These are phyloP conservation scores for Sebastes iracundus DNA, from an alignment of 2,797 vertebrate genomes.

Conservation along the genomic window DNA sequence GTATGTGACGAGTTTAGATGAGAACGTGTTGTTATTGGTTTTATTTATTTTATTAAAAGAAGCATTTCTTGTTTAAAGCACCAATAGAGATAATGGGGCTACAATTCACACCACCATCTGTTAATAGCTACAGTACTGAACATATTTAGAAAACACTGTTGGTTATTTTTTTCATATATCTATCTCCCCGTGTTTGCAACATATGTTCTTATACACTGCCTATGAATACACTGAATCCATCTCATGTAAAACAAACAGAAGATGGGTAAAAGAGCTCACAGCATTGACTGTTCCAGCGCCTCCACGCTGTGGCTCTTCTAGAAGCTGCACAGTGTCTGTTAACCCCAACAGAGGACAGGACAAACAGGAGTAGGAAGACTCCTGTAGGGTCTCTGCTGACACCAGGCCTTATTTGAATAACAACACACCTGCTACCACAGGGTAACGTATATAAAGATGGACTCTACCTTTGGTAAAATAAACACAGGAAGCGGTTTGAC, in stretches of 20 bases:
- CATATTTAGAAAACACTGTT: neutral
- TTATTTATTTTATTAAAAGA: neutral
- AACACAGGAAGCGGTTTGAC: constrained; percentile 23
- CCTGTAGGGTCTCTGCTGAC: constrained; percentile 78
- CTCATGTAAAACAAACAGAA: constrained; percentile 5
- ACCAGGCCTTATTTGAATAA: constrained; percentile 68
- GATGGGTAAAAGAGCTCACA: constrained; percentile 6
- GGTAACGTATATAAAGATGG: constrained; percentile 65
- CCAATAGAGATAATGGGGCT: neutral
- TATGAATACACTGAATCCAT: neutral
- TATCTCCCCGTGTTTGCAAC: neutral
- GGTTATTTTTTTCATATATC: neutral
- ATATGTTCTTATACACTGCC: neutral
- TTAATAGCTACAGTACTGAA: neutral
- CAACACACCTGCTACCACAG: constrained; percentile 54
- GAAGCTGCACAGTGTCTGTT: constrained; percentile 56
- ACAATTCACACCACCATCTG: neutral
- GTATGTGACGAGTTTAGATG: no score
- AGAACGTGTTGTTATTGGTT: neutral
- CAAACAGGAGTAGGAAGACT: constrained; percentile 58
- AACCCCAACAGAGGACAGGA: constrained; percentile 32
- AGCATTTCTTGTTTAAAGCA: neutral
- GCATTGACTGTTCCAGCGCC: constrained; percentile 55
- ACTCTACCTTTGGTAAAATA: neutral
- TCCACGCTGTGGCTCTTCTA: constrained; percentile 60